phyloP scores from a whole-genome alignment of 2,797 vertebrate species.

The Cephalopachus bancanus region DNA sequence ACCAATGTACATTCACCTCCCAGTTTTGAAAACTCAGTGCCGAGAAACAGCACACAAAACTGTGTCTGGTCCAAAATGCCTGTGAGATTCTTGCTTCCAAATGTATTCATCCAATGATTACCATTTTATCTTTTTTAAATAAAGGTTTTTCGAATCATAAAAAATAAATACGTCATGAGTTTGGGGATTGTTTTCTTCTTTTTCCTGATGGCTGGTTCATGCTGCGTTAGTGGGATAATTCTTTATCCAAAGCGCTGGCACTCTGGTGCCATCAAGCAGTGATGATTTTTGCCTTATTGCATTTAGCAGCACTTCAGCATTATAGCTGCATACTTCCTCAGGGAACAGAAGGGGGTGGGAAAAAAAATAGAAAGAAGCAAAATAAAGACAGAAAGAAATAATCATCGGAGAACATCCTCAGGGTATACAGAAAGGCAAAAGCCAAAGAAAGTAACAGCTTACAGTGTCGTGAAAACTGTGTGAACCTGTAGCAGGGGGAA shows the following conservation, averaged over 20 bases:
- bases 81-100: conserved; percentile 34
- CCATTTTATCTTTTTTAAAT: conserved; percentile 75
- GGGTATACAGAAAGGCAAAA: conserved; percentile 84
- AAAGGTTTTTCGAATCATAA: conserved; percentile 81
- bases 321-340: conserved; percentile 71
- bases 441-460: conserved; percentile 82
- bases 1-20: not conserved
- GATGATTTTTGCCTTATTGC: conserved; percentile 83
- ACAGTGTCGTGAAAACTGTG: conserved; percentile 80
- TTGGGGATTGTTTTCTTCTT: conserved; percentile 34
- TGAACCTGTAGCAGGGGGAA: conserved; percentile 81
- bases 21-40: not conserved
- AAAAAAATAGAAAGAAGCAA: conserved; percentile 70
- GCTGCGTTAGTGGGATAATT: conserved; percentile 66
- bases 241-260: conserved; percentile 72
- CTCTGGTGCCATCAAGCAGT: conserved; percentile 76
- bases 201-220: conserved; percentile 72
- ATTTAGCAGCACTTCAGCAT: conserved; percentile 78
- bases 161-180: conserved; percentile 40
- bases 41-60: not conserved
- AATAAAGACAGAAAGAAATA: conserved; percentile 87
- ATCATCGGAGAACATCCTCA: conserved; percentile 85
- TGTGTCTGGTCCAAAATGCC: not conserved
- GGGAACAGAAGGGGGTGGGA: conserved; percentile 36
- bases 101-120: conserved; percentile 55